Conservation (phyloP, 2,113 vertebrate genomes). For the Thamnaconus septentrionalis region DNA sequence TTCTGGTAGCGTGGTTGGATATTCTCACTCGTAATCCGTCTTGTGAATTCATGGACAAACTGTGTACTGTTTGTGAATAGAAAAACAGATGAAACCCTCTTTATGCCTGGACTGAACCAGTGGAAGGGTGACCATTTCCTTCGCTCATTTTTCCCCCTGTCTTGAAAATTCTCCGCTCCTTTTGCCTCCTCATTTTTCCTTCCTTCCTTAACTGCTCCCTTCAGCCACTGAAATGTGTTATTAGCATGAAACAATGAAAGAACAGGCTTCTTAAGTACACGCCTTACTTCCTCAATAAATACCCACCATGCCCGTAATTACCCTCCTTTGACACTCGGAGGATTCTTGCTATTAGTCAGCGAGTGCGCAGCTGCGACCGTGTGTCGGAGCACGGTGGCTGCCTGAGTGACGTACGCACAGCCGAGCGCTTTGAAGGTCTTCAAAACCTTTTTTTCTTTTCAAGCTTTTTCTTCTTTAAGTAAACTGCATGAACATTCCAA, state of each 20-base stretch:
- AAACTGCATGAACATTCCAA: too few species aligned
- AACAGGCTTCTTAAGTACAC: slow-evolving; percentile 60
- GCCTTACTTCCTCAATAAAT: slow-evolving; percentile 68
- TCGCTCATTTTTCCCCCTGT: slow-evolving; percentile 17
- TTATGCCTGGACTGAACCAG: too few species aligned
- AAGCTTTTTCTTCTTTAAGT: too few species aligned
- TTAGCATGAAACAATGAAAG: slow-evolving; percentile 67
- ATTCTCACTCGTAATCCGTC: background rate
- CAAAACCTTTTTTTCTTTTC: too few species aligned
- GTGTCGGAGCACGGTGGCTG: background rate
- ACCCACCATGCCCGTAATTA: slow-evolving; percentile 61
- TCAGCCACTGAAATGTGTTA: slow-evolving; percentile 63
- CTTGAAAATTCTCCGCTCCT: slow-evolving; percentile 2
- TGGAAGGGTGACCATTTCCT: slow-evolving; percentile 35
- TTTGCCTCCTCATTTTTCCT: slow-evolving; percentile 49
- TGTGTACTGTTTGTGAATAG: too few species aligned
- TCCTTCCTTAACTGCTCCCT: slow-evolving; percentile 55
- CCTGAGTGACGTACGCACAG: too few species aligned
- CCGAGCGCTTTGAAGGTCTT: too few species aligned
- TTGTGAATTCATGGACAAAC: slow-evolving; percentile 11
- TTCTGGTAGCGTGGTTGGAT: background rate
- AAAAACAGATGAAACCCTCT: too few species aligned
- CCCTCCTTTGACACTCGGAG: slow-evolving; percentile 47
- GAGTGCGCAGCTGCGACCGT: slow-evolving; percentile 53
- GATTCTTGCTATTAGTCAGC: slow-evolving; percentile 48